Percentiles rank a stretch among this genome's conserved stretches.
Conservation (phyloP, 30 jellyfish, hydroid and myxozoan genomes). For the Mastigias papua region DNA sequence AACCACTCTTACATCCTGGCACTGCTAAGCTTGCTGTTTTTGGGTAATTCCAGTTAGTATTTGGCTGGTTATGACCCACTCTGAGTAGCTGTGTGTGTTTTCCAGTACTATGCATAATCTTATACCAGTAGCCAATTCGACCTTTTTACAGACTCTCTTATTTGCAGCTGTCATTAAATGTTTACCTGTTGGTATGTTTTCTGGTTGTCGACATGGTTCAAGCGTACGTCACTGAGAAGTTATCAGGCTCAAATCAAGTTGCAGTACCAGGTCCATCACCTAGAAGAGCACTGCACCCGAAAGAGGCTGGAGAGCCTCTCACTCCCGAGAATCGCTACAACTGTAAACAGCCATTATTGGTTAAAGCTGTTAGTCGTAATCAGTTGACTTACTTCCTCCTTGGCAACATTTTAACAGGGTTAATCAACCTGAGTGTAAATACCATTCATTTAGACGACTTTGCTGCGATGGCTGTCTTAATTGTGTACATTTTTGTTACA, state of each 20-base stretch:
- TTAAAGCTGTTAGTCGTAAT: constrained; percentile 73
- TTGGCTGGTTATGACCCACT: no score
- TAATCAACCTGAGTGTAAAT: constrained; percentile 61
- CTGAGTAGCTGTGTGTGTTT: no score
- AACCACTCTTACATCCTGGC: no score
- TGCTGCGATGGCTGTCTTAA: constrained; percentile 35
- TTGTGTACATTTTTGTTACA: constrained; percentile 7
- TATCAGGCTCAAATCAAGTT: background rate
- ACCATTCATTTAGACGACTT: constrained; percentile 42
- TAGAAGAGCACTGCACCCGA: constrained; percentile 40
- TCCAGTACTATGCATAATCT: no score
- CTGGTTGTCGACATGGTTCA: constrained; percentile 57
- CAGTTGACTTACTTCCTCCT: constrained; percentile 77
- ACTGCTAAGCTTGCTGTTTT: no score
- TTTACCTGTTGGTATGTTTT: constrained; percentile 47
- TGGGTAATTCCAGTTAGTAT: no score
- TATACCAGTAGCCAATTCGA: no score
- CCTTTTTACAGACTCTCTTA: background rate
- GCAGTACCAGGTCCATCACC: constrained; percentile 23
- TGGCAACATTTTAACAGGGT: constrained; percentile 86
- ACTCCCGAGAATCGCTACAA: background rate
- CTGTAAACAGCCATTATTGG: constrained; percentile 50
- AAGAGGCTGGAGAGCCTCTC: constrained; percentile 1
- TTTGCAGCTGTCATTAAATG: constrained; percentile 61
- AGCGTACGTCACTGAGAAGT: constrained; percentile 23